These are phyloP conservation scores for Ferrisia virgata DNA, from an alignment of 2,888 invertebrate genomes.

Conservation along the genomic window DNA sequence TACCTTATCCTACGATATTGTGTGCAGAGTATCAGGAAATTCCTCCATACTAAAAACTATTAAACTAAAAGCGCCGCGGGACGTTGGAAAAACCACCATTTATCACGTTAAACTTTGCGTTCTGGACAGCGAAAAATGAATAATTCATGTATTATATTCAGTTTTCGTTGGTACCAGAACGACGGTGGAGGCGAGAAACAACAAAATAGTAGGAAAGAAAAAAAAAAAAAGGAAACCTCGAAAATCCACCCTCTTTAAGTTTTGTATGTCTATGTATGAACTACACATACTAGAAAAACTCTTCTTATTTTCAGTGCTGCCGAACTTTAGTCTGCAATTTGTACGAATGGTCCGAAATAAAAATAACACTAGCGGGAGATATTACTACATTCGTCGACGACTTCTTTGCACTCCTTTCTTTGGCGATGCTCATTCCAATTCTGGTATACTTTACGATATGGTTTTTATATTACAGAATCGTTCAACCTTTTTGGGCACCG, in stretches of 20 bases:
- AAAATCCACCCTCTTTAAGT: neutral
- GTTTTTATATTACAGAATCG: slow-evolving; percentile 32
- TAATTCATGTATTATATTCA: slow-evolving; percentile 43
- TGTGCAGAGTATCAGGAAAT: slow-evolving; percentile 10
- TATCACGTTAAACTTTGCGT: slow-evolving; percentile 39
- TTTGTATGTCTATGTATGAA: too few relatives aligned
- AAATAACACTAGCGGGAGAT: slow-evolving; percentile 41
- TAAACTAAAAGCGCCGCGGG: slow-evolving; percentile 43
- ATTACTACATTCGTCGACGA: slow-evolving; percentile 31
- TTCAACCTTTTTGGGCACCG: neutral
- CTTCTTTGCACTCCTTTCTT: neutral
- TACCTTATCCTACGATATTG: too few relatives aligned
- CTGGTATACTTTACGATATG: slow-evolving; percentile 3
- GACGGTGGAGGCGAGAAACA: neutral
- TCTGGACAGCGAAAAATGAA: slow-evolving; percentile 45
- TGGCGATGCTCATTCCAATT: neutral
- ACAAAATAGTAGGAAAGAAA: neutral
- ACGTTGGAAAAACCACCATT: slow-evolving; percentile 22
- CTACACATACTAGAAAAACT: neutral
- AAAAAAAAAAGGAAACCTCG: neutral
- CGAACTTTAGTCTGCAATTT: slow-evolving; percentile 44
- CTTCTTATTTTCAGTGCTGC: neutral
- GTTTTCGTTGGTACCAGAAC: neutral
- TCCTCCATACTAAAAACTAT: slow-evolving; percentile 29
- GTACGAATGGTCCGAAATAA: slow-evolving; percentile 45